Percentiles rank a stretch among this genome's conserved stretches.
phyloP scores from a whole-genome alignment of 2,113 vertebrate species.

The Cairina moschata region DNA sequence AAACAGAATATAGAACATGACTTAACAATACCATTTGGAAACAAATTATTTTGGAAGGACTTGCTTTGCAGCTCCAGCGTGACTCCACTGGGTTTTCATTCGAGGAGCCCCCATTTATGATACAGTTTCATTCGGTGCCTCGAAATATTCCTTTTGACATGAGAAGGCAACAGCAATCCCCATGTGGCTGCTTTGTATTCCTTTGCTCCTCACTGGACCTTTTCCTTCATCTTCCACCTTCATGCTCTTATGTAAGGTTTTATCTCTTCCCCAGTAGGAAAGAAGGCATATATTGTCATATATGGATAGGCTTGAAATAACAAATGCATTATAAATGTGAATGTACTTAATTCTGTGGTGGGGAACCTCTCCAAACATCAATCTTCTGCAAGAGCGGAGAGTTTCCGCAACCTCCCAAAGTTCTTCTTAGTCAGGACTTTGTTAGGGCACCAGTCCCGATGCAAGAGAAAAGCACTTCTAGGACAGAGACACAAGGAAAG shows the following conservation, averaged over 20 bases:
- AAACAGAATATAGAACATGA: neutral
- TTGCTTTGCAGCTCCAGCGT: neutral
- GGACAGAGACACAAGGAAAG: neutral
- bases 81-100: neutral
- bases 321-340: neutral
- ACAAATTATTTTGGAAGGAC: neutral
- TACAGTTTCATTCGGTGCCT: neutral
- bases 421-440: neutral
- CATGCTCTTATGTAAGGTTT: accelerated
- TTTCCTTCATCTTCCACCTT: neutral
- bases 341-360: neutral
- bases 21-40: neutral
- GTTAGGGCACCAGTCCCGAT: neutral
- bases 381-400: neutral
- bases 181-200: accelerated
- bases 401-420: neutral
- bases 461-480: neutral
- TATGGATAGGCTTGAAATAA: neutral
- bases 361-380: neutral
- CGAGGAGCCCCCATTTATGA: neutral
- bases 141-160: neutral
- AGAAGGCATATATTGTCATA: neutral
- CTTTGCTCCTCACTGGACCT: neutral
- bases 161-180: neutral
- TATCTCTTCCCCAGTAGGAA: neutral